Percentiles rank a stretch among this genome's conserved stretches.
Conservation (phyloP, 2,888 invertebrate species). For the Drosophila nigricruria region DNA sequence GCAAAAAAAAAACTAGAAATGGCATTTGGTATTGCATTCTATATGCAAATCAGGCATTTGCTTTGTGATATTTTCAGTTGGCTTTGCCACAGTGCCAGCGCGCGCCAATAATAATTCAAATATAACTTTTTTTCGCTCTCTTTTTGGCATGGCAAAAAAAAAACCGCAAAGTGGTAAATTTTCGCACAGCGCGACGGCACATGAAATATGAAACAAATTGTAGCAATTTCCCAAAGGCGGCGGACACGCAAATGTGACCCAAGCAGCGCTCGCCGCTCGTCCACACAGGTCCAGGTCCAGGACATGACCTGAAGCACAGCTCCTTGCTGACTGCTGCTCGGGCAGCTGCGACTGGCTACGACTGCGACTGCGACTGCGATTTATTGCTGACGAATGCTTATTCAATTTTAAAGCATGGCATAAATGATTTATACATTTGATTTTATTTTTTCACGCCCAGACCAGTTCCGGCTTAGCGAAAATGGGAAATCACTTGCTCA, state of each 20-base stretch:
- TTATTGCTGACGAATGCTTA: constrained; percentile 81
- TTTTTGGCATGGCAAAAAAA: constrained; percentile 16
- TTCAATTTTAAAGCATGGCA: constrained; percentile 76
- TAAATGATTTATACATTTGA: constrained; percentile 81
- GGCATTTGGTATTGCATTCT: constrained; percentile 61
- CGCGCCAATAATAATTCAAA: constrained; percentile 71
- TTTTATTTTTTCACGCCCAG: constrained; percentile 67
- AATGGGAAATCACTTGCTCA: constrained; percentile 59
- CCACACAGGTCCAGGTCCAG: constrained; percentile 29
- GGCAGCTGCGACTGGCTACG: constrained; percentile 14
- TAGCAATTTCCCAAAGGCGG: constrained; percentile 70
- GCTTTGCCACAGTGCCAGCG: constrained; percentile 26
- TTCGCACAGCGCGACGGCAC: constrained; percentile 37
- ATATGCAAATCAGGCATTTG: constrained; percentile 71
- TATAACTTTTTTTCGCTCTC: constrained; percentile 33
- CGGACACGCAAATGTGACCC: constrained; percentile 73
- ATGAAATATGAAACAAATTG: constrained; percentile 80
- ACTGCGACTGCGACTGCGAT: constrained; percentile 43
- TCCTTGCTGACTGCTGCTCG: constrained; percentile 17
- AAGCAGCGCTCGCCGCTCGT: constrained; percentile 34
- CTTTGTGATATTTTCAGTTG: constrained; percentile 44
- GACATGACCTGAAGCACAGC: constrained; percentile 33
- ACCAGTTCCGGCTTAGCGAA: constrained; percentile 35
- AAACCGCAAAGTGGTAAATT: constrained; percentile 47
- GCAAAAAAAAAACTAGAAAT: constrained; percentile 44